These are phyloP conservation scores for Leptodactylus fallax DNA, from an alignment of 2,797 vertebrate genomes.

Conservation along the genomic window DNA sequence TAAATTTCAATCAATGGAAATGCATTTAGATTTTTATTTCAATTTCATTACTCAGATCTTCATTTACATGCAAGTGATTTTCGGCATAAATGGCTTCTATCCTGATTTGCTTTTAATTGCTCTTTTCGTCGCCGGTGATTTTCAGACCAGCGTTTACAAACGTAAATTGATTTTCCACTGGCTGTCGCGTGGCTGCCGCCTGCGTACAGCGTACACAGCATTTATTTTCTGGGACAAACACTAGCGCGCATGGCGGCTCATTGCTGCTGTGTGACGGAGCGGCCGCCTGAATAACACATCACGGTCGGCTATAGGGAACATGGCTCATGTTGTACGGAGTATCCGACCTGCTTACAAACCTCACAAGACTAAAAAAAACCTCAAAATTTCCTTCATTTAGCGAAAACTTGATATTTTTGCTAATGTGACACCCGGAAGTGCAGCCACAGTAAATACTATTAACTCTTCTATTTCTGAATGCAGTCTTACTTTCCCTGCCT, in stretches of 20 bases:
- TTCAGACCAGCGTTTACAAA: slow-evolving; percentile 26
- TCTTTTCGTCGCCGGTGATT: slow-evolving; percentile 6
- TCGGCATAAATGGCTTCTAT: background rate
- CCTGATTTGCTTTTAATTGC: slow-evolving; percentile 28
- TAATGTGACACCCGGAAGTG: too few relatives aligned
- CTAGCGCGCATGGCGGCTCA: background rate
- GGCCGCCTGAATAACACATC: background rate
- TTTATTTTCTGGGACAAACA: slow-evolving; percentile 42
- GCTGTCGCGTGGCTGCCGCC: background rate
- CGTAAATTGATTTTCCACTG: slow-evolving; percentile 53
- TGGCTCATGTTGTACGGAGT: background rate
- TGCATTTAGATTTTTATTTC: background rate
- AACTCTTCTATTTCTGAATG: too few relatives aligned
- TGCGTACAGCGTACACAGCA: background rate
- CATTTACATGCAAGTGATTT: background rate
- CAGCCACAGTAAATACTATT: too few relatives aligned
- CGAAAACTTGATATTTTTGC: too few relatives aligned
- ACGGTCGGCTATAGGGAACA: background rate
- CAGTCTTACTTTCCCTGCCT: too few relatives aligned
- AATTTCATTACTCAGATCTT: background rate
- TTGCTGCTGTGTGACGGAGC: background rate
- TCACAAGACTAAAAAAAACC: background rate
- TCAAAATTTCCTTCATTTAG: too few relatives aligned
- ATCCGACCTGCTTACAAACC: background rate
- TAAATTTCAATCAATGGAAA: background rate